phyloP scores from a whole-genome alignment of 2,113 vertebrate genomes.

The Myotis yumanensis region DNA sequence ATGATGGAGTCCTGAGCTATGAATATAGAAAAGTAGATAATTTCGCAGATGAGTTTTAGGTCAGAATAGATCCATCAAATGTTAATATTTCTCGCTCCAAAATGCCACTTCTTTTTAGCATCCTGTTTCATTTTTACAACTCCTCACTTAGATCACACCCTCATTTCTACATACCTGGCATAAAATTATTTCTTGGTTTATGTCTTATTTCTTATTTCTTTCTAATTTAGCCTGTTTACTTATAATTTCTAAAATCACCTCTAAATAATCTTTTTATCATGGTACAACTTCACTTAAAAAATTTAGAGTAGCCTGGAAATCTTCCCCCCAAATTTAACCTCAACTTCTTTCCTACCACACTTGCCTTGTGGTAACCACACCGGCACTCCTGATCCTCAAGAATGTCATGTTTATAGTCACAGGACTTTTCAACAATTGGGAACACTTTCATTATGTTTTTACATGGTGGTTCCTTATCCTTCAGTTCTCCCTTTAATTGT shows the following conservation, averaged over 20 bases:
- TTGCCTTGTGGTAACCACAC: background rate
- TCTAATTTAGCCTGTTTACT: background rate
- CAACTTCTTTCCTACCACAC: background rate
- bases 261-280: slow-evolving; percentile 5
- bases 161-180: background rate
- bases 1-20: background rate
- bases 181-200: slow-evolving; percentile 25
- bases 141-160: background rate
- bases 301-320: background rate
- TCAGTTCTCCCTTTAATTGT: background rate
- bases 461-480: background rate
- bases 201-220: background rate
- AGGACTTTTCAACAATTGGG: background rate
- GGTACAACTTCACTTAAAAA: background rate
- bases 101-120: background rate
- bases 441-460: background rate
- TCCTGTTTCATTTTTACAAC: background rate
- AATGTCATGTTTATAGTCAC: background rate
- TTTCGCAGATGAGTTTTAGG: background rate
- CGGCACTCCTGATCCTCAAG: background rate
- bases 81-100: background rate
- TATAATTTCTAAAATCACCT: background rate
- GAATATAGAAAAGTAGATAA: background rate
- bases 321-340: background rate
- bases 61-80: background rate